A percentile compares a stretch with the other conserved stretches of the same genome.
Evolutionary conservation across 2,113 vertebrate genomes (phyloP).

Genomic region (Scomber scombrus): DNA sequence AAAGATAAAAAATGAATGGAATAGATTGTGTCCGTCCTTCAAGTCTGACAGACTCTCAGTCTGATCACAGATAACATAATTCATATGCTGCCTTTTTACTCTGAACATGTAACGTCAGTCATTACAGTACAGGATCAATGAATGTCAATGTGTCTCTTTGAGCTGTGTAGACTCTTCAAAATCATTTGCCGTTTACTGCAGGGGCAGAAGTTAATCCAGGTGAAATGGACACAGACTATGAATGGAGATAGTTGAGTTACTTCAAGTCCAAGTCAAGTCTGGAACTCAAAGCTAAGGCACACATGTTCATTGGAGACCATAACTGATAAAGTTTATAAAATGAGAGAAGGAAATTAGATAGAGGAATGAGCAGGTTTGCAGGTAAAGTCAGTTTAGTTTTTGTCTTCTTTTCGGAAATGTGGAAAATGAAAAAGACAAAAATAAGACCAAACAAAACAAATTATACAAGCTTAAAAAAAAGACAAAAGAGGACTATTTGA

Average conservation of each 20-base stretch:
- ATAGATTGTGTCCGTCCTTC: conserved; percentile 42
- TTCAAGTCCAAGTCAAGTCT: conserved; percentile 7
- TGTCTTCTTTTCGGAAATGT: conserved; percentile 13
- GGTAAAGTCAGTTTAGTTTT: conserved; percentile 26
- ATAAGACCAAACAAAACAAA: conserved; percentile 15
- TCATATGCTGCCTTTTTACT: conserved; percentile 55
- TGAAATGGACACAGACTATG: conserved; percentile 11
- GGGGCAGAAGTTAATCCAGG: conserved; percentile 12
- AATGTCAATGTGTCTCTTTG: conserved; percentile 47
- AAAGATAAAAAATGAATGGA: not conserved
- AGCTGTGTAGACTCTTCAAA: conserved; percentile 41
- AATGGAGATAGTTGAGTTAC: not conserved
- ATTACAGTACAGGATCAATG: conserved; percentile 54
- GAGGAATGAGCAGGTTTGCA: conserved; percentile 21
- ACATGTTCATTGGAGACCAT: conserved; percentile 13
- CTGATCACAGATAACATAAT: conserved; percentile 56
- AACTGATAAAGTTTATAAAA: conserved; percentile 30
- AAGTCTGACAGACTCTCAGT: conserved; percentile 34
- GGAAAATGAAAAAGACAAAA: conserved; percentile 24
- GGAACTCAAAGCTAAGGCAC: conserved; percentile 16
- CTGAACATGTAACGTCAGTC: conserved; percentile 37
- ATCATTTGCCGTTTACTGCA: conserved; percentile 14
- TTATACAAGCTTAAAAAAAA: conserved; percentile 4
- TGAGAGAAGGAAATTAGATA: not conserved
- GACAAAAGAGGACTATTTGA: conserved; percentile 26